Evolutionary conservation across 2,797 vertebrate genomes (phyloP).

Genomic region (Peromyscus eremicus): DNA sequence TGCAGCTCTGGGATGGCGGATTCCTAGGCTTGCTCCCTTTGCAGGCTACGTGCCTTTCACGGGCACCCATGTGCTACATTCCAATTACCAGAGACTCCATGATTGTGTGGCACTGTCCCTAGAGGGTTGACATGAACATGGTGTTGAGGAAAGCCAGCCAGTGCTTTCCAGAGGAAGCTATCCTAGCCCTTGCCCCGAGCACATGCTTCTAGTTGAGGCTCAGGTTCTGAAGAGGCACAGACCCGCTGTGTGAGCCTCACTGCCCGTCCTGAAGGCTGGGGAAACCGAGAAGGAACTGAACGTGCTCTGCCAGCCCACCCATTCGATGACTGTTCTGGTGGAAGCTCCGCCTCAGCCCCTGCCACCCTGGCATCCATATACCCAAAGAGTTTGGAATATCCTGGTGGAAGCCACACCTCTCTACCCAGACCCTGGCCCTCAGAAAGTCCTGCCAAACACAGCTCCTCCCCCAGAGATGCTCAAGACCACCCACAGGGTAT

Average conservation of each 20-base stretch:
- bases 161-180: background rate
- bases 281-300: background rate
- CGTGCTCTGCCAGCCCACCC: background rate
- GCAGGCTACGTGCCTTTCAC: background rate
- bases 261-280: background rate
- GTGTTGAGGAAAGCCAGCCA: background rate
- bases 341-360: too few species aligned
- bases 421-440: too few species aligned
- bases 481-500: too few species aligned
- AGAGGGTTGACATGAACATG: slow-evolving; percentile 31
- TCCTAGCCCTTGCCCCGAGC: background rate
- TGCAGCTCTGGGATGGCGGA: background rate
- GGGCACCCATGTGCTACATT: slow-evolving; percentile 27
- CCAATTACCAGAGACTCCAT: background rate
- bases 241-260: background rate
- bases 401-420: too few species aligned
- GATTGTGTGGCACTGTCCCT: slow-evolving; percentile 53
- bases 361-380: too few species aligned
- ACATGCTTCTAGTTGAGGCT: fast-evolving
- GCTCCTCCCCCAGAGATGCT: too few species aligned
- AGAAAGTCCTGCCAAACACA: too few species aligned
- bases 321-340: background rate
- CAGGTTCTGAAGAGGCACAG: fast-evolving
- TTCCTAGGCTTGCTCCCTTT: background rate
- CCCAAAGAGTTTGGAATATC: too few species aligned